A percentile compares a stretch with the other conserved stretches of the same genome.
These are phyloP conservation scores for Regulus satrapa DNA, from an alignment of 2,113 vertebrate species.

Conservation along the genomic window DNA sequence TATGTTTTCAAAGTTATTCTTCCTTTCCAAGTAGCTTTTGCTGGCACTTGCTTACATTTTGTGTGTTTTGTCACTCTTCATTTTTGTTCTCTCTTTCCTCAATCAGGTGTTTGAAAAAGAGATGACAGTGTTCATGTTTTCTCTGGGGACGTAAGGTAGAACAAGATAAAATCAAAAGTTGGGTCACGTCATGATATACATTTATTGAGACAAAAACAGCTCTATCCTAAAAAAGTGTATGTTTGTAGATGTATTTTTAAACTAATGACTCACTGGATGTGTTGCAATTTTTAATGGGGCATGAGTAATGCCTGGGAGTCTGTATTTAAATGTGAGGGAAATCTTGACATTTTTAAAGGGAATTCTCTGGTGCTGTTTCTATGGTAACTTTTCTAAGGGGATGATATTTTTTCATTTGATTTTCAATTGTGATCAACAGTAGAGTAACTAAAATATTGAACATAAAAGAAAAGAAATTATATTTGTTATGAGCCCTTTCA, in stretches of 20 bases:
- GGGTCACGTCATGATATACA: background rate
- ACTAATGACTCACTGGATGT: slow-evolving; percentile 47
- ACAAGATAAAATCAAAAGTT: slow-evolving; percentile 13
- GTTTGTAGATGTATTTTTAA: slow-evolving; percentile 50
- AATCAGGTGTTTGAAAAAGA: background rate
- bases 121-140: background rate
- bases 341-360: slow-evolving; percentile 57
- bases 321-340: slow-evolving; percentile 38
- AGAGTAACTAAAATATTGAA: slow-evolving; percentile 2
- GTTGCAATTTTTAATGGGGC: slow-evolving; percentile 29
- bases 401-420: background rate
- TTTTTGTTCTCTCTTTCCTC: background rate
- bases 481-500: background rate
- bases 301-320: slow-evolving; percentile 44
- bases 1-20: background rate
- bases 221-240: background rate
- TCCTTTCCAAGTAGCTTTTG: background rate
- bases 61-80: background rate
- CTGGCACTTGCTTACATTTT: background rate
- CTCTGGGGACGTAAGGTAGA: background rate
- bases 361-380: slow-evolving; percentile 54
- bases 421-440: slow-evolving; percentile 43
- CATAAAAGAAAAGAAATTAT: background rate
- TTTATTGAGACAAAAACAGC: background rate
- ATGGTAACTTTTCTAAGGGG: slow-evolving; percentile 40